A percentile compares a stretch with the other conserved stretches of the same genome.
Conservation (phyloP, 1,140 invertebrate species). For the Drosophila cardini region DNA sequence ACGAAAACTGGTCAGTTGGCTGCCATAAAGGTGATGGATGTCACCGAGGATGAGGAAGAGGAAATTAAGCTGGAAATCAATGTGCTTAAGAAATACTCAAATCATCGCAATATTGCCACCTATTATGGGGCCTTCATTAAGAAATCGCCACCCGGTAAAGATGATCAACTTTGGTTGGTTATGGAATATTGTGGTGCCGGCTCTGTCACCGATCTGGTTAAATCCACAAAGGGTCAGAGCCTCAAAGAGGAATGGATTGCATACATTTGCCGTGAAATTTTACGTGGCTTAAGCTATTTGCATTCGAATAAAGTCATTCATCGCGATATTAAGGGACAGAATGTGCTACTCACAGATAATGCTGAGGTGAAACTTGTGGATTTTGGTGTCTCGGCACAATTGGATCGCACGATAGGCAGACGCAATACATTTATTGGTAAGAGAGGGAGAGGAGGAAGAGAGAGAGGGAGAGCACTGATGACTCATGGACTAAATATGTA, state of each 20-base stretch:
- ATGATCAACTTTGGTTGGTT: conserved; percentile 99
- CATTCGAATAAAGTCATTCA: conserved; percentile 99
- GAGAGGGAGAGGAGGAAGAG: neutral
- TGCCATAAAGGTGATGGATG: conserved; percentile 99
- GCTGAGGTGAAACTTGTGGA: conserved; percentile 99
- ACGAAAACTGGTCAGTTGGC: conserved; percentile 99
- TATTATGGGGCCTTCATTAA: conserved; percentile 99
- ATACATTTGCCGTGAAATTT: conserved; percentile 98
- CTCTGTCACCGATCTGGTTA: conserved; percentile 99
- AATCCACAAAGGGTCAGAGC: conserved; percentile 98
- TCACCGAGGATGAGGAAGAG: conserved; percentile 99
- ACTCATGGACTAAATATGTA: conserved; percentile 16
- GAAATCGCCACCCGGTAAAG: conserved; percentile 98
- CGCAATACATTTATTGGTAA: conserved; percentile 99
- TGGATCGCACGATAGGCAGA: conserved; percentile 99
- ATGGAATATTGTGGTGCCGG: conserved; percentile 99
- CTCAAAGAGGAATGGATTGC: conserved; percentile 99
- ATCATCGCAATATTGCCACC: conserved; percentile 99
- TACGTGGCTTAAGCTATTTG: conserved; percentile 97
- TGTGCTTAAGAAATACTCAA: conserved; percentile 99
- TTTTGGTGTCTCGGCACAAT: conserved; percentile 99
- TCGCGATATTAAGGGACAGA: conserved; percentile 99
- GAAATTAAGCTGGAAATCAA: conserved; percentile 99
- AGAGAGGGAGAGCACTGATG: neutral
- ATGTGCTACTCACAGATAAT: conserved; percentile 99